A percentile compares a stretch with the other conserved stretches of the same genome.
These are phyloP conservation scores for Xylocampa areola DNA, from an alignment of 2,888 invertebrate species.

Conservation along the genomic window DNA sequence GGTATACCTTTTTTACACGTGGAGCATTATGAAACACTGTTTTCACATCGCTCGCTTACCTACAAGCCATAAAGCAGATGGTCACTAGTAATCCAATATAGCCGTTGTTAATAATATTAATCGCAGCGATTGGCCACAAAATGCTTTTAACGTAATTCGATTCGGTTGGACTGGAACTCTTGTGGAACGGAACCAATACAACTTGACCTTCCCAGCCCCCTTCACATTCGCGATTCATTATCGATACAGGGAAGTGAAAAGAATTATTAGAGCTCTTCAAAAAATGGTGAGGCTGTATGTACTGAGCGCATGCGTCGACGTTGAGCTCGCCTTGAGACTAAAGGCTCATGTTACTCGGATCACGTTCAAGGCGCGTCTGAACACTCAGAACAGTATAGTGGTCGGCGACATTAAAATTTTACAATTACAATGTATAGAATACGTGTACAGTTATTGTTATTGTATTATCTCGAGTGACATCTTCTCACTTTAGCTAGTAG, in stretches of 20 bases:
- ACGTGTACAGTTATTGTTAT: constrained; percentile 66
- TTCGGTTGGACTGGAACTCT: constrained; percentile 83
- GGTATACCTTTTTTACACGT: too few relatives aligned
- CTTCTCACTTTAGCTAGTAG: constrained; percentile 42
- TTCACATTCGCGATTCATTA: constrained; percentile 60
- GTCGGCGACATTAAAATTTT: constrained; percentile 72
- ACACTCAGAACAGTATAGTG: constrained; percentile 74
- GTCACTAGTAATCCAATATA: constrained; percentile 79
- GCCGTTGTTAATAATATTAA: constrained; percentile 83
- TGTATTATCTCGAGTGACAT: constrained; percentile 44
- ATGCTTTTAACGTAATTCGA: constrained; percentile 87
- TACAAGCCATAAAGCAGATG: constrained; percentile 64
- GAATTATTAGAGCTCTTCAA: constrained; percentile 72
- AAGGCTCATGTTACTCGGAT: constrained; percentile 86
- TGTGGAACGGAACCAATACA: constrained; percentile 78
- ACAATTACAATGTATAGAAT: constrained; percentile 68
- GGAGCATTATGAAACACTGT: constrained; percentile 25
- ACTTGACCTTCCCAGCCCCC: constrained; percentile 70
- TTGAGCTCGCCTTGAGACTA: constrained; percentile 83
- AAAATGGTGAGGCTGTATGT: constrained; percentile 71
- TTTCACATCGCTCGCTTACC: constrained; percentile 51
- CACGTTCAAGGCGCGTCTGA: constrained; percentile 86
- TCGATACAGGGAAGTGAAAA: constrained; percentile 62
- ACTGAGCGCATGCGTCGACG: constrained; percentile 77
- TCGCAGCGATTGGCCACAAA: constrained; percentile 86